A percentile compares a stretch with the other conserved stretches of the same genome.
These are phyloP conservation scores for Rhynchonycteris naso DNA, from an alignment of 2,797 vertebrate species.

Conservation along the genomic window DNA sequence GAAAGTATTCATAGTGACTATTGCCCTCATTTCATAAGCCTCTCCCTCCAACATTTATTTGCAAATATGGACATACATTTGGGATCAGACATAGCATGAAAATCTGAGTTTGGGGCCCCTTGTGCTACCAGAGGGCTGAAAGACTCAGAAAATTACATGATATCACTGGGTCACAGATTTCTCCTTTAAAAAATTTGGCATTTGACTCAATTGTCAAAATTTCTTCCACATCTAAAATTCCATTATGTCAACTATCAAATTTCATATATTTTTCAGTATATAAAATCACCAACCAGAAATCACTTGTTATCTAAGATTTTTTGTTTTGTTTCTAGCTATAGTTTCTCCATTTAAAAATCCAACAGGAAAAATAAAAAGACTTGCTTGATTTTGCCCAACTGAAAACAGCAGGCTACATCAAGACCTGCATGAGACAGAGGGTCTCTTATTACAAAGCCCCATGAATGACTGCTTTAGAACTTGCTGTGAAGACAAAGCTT, in stretches of 20 bases:
- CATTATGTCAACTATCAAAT: background rate
- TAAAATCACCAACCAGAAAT: background rate
- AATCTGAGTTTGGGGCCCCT: background rate
- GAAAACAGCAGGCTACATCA: background rate
- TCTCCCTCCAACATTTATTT: background rate
- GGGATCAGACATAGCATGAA: background rate
- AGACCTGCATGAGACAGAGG: background rate
- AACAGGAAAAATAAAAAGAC: background rate
- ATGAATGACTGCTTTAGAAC: background rate
- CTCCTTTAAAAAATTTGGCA: background rate
- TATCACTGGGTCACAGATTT: background rate
- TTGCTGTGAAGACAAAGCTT: background rate
- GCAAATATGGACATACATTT: background rate
- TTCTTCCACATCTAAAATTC: background rate
- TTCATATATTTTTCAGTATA: background rate
- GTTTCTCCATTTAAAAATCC: background rate
- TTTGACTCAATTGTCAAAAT: background rate
- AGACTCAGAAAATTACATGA: background rate
- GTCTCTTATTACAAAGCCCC: background rate
- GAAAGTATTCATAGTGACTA: background rate
- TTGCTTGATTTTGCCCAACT: background rate
- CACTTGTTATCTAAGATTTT: background rate
- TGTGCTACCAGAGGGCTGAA: background rate
- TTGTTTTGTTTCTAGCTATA: background rate
- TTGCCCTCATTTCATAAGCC: background rate